Conservation (phyloP, 35 echinoderm and acorn worm species). For the Holothuria glaberrima region DNA sequence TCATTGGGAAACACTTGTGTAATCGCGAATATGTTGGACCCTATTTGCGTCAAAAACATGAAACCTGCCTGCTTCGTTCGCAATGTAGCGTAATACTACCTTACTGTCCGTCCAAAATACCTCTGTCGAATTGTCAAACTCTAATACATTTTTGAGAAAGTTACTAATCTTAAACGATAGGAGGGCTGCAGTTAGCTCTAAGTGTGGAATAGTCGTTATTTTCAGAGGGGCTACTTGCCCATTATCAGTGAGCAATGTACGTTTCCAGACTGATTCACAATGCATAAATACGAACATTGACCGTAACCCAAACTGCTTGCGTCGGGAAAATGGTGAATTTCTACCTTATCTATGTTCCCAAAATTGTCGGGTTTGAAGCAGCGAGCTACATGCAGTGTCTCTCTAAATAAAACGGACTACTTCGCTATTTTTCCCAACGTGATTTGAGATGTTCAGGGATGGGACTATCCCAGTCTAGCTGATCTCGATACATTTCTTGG, state of each 20-base stretch:
- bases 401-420: background rate
- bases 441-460: conserved; percentile 15
- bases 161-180: conserved; percentile 42
- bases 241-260: conserved; percentile 61
- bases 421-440: conserved; percentile 48
- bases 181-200: conserved; percentile 66
- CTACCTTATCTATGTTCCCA: conserved; percentile 26
- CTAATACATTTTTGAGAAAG: conserved; percentile 49
- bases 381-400: conserved; percentile 36
- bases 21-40: conserved; percentile 48
- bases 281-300: conserved; percentile 65
- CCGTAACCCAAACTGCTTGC: conserved; percentile 67
- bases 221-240: conserved; percentile 77
- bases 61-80: conserved; percentile 18
- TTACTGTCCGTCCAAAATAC: conserved; percentile 37
- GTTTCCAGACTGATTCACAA: conserved; percentile 43
- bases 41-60: conserved; percentile 58
- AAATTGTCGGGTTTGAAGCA: conserved; percentile 67
- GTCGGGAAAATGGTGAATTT: conserved; percentile 88
- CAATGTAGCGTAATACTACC: conserved; percentile 41
- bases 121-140: background rate
- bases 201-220: conserved; percentile 61
- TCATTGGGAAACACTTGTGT: conserved; percentile 21
- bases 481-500: conserved; percentile 45
- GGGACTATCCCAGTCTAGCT: conserved; percentile 52